phyloP scores from a whole-genome alignment of 1,140 invertebrate genomes.

The Chironomus striatipennis region DNA sequence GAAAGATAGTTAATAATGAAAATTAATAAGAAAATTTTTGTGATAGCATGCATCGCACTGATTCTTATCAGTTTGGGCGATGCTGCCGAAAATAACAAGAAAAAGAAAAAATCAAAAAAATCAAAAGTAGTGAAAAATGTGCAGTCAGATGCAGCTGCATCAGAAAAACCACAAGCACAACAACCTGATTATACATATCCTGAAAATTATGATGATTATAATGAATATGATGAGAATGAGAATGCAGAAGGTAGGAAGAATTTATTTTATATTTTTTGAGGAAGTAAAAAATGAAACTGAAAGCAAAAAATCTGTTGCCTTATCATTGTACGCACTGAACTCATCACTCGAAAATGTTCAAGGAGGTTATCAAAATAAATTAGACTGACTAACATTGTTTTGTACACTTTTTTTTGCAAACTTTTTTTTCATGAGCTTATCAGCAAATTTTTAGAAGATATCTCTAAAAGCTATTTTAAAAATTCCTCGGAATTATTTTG shows the following conservation, averaged over 20 bases:
- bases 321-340: neutral
- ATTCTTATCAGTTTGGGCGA: neutral
- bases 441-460: too few species aligned
- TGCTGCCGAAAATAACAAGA: conserved; percentile 22
- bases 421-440: neutral
- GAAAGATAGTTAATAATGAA: conserved; percentile 5
- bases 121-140: conserved; percentile 3
- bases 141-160: conserved; percentile 14
- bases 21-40: conserved; percentile 18
- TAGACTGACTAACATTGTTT: neutral
- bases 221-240: conserved; percentile 30
- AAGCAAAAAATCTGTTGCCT: neutral
- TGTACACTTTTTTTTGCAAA: neutral
- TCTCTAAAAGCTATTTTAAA: too few species aligned
- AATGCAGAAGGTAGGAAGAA: conserved; percentile 28
- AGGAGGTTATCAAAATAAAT: neutral
- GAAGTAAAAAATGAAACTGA: conserved; percentile 25
- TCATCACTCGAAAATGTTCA: neutral
- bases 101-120: conserved; percentile 9
- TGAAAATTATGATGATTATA: conserved; percentile 32
- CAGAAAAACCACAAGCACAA: conserved; percentile 22
- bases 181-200: conserved; percentile 27
- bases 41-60: conserved; percentile 10
- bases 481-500: too few species aligned
- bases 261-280: conserved; percentile 27